Evolutionary conservation across 2,888 invertebrate genomes (phyloP), one percentile per base, ranked within the genome.

Genomic region (Orchesella flavescens): DNA sequence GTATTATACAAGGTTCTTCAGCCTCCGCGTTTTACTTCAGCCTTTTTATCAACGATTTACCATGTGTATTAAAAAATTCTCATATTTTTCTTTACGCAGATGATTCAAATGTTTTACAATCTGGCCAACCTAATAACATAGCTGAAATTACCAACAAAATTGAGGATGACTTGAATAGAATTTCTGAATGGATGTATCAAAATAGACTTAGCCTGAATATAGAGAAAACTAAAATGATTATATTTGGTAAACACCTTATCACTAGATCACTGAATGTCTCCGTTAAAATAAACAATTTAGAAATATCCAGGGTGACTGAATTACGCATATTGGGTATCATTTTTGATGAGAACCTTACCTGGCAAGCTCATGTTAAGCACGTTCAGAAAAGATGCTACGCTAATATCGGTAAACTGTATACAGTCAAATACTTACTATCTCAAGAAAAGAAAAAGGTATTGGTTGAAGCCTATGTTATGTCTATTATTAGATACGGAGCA

Each of bases 141-240:
- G 7, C 44, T 1, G 3, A 15, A 57, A 17, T 75, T 19, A 34
- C 55, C 4, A 34, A 19, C n/a, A 71, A 72, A 17, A 15, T 77
- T n/a, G 34, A 24, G 13, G 17, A 24, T 2, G 75, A 74, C 19
- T 5, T 75, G 12, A 2, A 5, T 4, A 17, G 15, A 1, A 34
- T 81, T 21, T 34, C 34, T 9, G 21, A 43, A 2, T 83, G 83
- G 83, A 55, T 83, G 49, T n/a, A 53, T 23, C 0, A 9, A 4
- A 83, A 83, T 71, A 65, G 66, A 55, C 72, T 83, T 59, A 24
- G 44, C 7, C 21, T 83, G 5, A 83, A 83, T 46, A 10, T 63
- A 0, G 17, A 55, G 1, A 83, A 83, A 65, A 77, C 83, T 0
- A 69, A 83, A 57, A 24, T 83, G 13, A 69, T 83, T 2, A 49